A percentile compares a stretch with the other conserved stretches of the same genome.
phyloP scores from a whole-genome alignment of 2,797 vertebrate genomes.

The Streptopelia turtur region DNA sequence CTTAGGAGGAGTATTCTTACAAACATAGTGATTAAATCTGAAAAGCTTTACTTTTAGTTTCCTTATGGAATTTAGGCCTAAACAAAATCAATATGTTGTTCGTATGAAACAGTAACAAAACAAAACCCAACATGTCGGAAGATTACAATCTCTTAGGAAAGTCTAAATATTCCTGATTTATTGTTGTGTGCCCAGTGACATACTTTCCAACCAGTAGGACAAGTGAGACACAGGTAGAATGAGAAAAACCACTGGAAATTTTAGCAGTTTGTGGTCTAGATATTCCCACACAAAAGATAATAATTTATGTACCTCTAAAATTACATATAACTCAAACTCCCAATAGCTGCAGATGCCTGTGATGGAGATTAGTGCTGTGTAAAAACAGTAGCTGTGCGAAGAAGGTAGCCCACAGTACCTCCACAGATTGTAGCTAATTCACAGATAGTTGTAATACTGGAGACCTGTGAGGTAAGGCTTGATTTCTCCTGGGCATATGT shows the following conservation, averaged over 20 bases:
- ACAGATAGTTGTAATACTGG: not conserved
- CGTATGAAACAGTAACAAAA: not conserved
- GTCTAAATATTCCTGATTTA: not conserved
- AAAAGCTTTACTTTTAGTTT: not conserved
- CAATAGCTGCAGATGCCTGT: not conserved
- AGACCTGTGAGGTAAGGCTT: not conserved
- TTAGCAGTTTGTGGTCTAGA: not conserved
- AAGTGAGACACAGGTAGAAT: not conserved
- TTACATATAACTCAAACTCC: not conserved
- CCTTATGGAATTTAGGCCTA: not conserved
- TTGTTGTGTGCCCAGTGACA: not conserved
- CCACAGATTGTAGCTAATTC: not conserved
- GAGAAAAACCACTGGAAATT: not conserved
- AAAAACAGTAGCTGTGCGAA: not conserved
- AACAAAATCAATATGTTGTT: not conserved
- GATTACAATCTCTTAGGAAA: not conserved
- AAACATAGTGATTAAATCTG: not conserved
- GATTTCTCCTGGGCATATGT: not conserved
- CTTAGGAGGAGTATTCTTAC: not conserved
- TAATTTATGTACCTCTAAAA: not conserved
- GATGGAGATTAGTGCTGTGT: not conserved
- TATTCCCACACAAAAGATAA: not conserved
- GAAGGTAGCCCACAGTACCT: not conserved
- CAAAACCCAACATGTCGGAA: not conserved
- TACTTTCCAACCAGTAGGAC: not conserved